A percentile compares a stretch with the other conserved stretches of the same genome.
Evolutionary conservation across 1,140 invertebrate species (phyloP).

Genomic region (Lanistes nyassanus): DNA sequence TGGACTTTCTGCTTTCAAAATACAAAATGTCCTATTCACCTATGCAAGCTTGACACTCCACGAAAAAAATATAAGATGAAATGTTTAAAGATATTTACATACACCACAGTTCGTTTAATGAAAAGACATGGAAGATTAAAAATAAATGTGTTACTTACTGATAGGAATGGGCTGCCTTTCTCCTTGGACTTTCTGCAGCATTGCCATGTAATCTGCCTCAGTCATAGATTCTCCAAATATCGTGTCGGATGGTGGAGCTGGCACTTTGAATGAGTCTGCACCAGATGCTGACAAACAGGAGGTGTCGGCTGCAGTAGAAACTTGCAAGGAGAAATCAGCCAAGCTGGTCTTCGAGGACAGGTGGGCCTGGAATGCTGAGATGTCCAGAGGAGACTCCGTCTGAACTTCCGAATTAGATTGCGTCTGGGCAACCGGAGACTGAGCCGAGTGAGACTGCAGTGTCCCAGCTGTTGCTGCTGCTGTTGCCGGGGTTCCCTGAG

Average conservation of each 20-base stretch:
- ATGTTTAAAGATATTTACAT: no score
- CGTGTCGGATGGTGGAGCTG: slow-evolving; percentile 38
- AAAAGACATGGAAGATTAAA: background rate
- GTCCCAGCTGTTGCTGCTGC: background rate
- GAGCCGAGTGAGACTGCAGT: background rate
- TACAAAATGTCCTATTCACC: no score
- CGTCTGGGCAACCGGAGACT: background rate
- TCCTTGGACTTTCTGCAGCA: slow-evolving; percentile 47
- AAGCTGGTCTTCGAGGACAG: slow-evolving; percentile 9
- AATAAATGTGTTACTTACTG: slow-evolving; percentile 42
- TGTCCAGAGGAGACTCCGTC: slow-evolving; percentile 18
- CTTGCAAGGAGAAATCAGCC: slow-evolving; percentile 14
- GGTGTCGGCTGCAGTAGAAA: slow-evolving; percentile 26
- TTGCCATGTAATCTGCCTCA: slow-evolving; percentile 38
- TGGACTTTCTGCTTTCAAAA: no score
- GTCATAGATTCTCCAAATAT: slow-evolving; percentile 3
- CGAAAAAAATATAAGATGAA: no score
- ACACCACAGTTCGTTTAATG: no score
- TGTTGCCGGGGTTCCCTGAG: background rate
- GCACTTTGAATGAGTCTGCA: slow-evolving; percentile 51
- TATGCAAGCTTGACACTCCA: no score
- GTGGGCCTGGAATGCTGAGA: slow-evolving; percentile 28
- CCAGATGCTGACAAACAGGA: slow-evolving; percentile 31
- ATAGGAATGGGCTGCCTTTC: slow-evolving; percentile 56
- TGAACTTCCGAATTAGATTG: slow-evolving; percentile 26